phyloP scores from a whole-genome alignment of 2,797 vertebrate species.

The Parauchenoglanis ngamensis region DNA sequence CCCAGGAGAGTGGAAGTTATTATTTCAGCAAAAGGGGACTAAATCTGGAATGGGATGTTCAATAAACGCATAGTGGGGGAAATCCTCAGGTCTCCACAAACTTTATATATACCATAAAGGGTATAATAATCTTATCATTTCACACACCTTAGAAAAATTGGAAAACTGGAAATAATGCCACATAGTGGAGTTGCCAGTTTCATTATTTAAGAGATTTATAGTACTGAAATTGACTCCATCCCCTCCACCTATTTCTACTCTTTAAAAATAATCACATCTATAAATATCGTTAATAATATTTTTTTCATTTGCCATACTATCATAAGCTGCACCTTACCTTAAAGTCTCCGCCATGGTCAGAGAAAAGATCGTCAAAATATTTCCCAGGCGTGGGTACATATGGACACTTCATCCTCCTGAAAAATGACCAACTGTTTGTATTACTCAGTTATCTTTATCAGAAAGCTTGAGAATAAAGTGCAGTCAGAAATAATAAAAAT shows the following conservation, averaged over 20 bases:
- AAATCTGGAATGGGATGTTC: no score
- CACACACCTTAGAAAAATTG: no score
- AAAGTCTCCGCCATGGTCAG: conserved; percentile 24
- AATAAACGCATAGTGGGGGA: no score
- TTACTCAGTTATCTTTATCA: conserved; percentile 9
- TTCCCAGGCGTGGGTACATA: background rate
- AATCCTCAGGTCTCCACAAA: no score
- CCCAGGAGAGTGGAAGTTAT: no score
- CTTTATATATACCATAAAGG: no score
- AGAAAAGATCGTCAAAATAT: conserved; percentile 18
- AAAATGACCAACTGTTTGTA: background rate
- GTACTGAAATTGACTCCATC: no score
- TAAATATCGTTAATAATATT: background rate
- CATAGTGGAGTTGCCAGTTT: background rate
- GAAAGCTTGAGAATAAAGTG: background rate
- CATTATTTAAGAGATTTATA: background rate
- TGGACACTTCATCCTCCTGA: conserved; percentile 15
- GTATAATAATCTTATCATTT: no score
- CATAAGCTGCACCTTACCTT: conserved; percentile 20
- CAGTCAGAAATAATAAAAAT: background rate
- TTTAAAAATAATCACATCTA: background rate
- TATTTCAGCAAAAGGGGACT: no score
- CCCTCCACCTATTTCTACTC: no score
- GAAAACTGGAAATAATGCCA: no score
- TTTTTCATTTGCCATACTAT: no score